Conservation (phyloP, 30 jellyfish, hydroid and myxozoan species). For the Rhopilema esculentum region DNA sequence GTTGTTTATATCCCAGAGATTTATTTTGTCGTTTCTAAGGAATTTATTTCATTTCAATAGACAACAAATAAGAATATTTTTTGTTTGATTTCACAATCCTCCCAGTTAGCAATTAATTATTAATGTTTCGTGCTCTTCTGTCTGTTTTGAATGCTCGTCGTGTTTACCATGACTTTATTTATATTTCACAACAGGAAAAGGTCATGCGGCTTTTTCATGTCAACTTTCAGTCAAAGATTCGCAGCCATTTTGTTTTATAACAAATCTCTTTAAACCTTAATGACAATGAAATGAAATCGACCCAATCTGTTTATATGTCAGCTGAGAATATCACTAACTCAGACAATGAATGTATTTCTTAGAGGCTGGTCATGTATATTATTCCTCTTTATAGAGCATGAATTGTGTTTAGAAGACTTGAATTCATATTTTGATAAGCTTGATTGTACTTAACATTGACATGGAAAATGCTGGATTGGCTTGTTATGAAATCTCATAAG, state of each 20-base stretch:
- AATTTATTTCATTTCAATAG: background rate
- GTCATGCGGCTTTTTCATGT: no score
- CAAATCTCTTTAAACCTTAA: background rate
- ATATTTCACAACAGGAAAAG: background rate
- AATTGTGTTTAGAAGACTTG: no score
- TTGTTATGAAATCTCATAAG: no score
- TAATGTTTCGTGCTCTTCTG: conserved; percentile 3
- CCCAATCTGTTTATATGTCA: background rate
- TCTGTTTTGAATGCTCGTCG: background rate
- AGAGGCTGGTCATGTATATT: no score
- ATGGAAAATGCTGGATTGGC: no score
- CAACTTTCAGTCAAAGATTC: background rate
- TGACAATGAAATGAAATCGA: background rate
- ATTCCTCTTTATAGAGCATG: no score
- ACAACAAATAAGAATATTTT: background rate
- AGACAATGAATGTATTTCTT: no score
- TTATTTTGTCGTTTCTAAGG: background rate
- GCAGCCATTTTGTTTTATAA: background rate
- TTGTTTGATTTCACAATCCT: background rate
- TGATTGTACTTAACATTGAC: no score
- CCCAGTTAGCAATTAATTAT: background rate
- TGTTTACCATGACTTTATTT: background rate
- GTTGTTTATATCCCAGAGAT: background rate
- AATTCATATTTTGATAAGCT: no score
- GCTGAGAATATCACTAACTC: no score